These are phyloP conservation scores for Podarcis raffonei DNA, from an alignment of 2,113 vertebrate genomes.

Conservation along the genomic window DNA sequence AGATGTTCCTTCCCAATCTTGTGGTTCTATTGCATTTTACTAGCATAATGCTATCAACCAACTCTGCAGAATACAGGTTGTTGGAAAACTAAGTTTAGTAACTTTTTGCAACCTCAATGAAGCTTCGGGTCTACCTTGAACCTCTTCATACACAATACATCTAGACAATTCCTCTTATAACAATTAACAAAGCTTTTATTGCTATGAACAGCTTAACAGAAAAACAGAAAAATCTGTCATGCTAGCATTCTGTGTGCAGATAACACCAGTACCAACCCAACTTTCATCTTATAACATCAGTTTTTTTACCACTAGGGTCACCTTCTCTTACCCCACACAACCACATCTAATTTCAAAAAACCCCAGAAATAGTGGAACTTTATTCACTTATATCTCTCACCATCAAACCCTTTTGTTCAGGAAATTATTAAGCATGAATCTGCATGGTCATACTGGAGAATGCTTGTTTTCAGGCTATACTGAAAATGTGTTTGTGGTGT, in stretches of 20 bases:
- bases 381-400: too few relatives aligned
- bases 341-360: background rate
- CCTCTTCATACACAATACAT: background rate
- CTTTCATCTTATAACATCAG: background rate
- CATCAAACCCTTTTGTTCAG: background rate
- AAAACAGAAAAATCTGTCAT: background rate
- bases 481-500: background rate
- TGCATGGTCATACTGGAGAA: background rate
- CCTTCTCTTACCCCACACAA: background rate
- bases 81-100: background rate
- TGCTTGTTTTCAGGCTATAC: background rate
- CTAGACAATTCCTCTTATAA: background rate
- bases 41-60: background rate
- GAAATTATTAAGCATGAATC: background rate
- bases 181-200: conserved; percentile 4
- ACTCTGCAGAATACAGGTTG: background rate
- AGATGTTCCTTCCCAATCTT: background rate
- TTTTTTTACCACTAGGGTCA: background rate
- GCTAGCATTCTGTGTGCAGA: background rate
- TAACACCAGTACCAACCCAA: background rate
- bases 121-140: background rate
- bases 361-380: background rate
- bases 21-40: background rate
- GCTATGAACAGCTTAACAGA: background rate
- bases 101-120: background rate